Conservation (phyloP, 2,113 vertebrate genomes). For the Thymallus thymallus region DNA sequence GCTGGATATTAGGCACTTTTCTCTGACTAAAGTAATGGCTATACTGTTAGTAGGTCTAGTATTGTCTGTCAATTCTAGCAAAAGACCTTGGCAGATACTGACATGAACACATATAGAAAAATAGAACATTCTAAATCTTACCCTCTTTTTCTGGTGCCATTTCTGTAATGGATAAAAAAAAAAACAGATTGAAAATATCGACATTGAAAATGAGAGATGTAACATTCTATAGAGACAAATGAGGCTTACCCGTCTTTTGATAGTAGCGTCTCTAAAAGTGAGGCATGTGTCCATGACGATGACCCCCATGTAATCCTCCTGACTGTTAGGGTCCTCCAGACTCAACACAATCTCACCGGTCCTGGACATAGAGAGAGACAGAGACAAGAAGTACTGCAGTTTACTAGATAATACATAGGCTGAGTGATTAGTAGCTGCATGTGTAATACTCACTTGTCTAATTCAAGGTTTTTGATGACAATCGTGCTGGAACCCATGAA, state of each 20-base stretch:
- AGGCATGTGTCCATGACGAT: slow-evolving; percentile 84
- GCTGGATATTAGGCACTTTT: slow-evolving; percentile 20
- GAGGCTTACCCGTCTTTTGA: slow-evolving; percentile 79
- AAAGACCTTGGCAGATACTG: background rate
- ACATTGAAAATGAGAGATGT: background rate
- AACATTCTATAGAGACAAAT: background rate
- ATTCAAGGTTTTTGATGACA: slow-evolving; percentile 75
- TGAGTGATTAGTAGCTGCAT: background rate
- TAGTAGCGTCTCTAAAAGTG: slow-evolving; percentile 82
- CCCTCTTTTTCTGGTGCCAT: slow-evolving; percentile 60
- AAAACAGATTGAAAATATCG: background rate
- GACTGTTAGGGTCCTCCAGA: slow-evolving; percentile 88
- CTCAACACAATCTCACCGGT: slow-evolving; percentile 79
- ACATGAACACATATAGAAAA: background rate
- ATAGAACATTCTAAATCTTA: slow-evolving; percentile 45
- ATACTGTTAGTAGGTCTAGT: background rate
- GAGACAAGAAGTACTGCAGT: background rate
- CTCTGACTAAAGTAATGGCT: background rate
- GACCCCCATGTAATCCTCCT: slow-evolving; percentile 90
- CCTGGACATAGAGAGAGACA: slow-evolving; percentile 61
- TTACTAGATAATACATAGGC: too few species aligned
- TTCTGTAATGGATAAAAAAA: slow-evolving; percentile 44
- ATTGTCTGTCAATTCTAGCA: background rate
- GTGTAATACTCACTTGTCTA: slow-evolving; percentile 80
- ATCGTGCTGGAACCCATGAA: slow-evolving; percentile 90